These are phyloP conservation scores for Cochlearius cochlearius DNA, from an alignment of 2,113 vertebrate species.

Conservation along the genomic window DNA sequence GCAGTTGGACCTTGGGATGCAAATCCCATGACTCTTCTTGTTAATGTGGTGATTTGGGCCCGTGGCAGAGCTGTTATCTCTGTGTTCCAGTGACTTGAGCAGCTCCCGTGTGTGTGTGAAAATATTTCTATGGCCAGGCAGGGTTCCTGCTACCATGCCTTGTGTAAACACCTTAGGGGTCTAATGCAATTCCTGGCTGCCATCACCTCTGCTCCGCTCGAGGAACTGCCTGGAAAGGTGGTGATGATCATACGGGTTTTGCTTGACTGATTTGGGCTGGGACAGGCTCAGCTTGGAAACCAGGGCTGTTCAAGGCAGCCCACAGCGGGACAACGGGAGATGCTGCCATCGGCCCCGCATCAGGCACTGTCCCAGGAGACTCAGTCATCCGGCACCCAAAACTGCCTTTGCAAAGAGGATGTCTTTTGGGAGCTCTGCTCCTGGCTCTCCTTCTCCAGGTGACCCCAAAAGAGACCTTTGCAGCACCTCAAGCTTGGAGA, in stretches of 20 bases:
- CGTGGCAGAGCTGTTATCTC: background rate
- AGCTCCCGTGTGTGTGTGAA: background rate
- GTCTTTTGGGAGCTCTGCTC: background rate
- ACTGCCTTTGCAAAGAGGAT: fast-evolving
- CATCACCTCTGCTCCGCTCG: fast-evolving
- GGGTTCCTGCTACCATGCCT: background rate
- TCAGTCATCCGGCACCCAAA: background rate
- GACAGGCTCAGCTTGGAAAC: background rate
- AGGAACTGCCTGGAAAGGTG: background rate
- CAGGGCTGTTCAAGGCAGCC: background rate
- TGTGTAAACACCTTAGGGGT: background rate
- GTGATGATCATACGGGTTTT: fast-evolving
- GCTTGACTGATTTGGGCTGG: background rate
- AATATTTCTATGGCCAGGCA: background rate
- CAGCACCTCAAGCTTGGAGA: background rate
- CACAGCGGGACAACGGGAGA: fast-evolving
- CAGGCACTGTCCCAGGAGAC: fast-evolving
- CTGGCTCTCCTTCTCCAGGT: background rate
- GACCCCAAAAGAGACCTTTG: background rate
- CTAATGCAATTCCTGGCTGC: background rate
- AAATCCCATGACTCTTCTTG: fast-evolving
- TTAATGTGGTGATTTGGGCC: fast-evolving
- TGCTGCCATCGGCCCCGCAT: background rate
- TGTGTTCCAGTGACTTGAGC: background rate
- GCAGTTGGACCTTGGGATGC: background rate